Evolutionary conservation across 2,797 vertebrate species (phyloP).

Genomic region (Ataeniobius toweri): DNA sequence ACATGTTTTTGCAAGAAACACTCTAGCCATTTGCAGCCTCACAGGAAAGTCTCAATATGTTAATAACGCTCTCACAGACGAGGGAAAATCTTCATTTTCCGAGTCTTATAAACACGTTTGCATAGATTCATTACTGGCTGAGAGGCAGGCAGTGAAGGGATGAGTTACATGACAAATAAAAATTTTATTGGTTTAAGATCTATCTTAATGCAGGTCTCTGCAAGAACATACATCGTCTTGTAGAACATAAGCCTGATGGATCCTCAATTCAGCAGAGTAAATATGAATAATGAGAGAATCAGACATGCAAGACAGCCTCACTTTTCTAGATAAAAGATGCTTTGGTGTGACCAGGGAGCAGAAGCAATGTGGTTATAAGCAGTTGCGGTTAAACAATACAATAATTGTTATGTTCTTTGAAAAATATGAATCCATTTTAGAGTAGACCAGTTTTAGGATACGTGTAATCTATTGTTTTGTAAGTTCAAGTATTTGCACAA

Average conservation of each 20-base stretch:
- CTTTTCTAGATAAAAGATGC: conserved; percentile 35
- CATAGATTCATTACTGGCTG: conserved; percentile 16
- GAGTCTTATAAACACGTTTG: conserved; percentile 2
- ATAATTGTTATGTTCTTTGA: conserved; percentile 9
- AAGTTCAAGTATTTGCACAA: not conserved
- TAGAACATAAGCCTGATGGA: conserved; percentile 60
- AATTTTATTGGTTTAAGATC: conserved; percentile 36
- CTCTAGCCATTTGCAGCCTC: not conserved
- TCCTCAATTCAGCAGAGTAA: conserved; percentile 63
- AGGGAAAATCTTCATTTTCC: not conserved
- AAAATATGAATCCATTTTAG: not conserved
- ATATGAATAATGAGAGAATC: conserved; percentile 65
- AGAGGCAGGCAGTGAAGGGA: not conserved
- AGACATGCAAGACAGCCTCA: conserved; percentile 31
- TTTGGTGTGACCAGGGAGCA: conserved; percentile 7
- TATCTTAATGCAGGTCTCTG: conserved; percentile 65
- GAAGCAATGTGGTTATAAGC: conserved; percentile 11
- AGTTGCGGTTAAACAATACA: conserved; percentile 5
- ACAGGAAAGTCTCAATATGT: not conserved
- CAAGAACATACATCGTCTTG: conserved; percentile 53
- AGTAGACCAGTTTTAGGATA: not conserved
- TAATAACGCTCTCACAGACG: not conserved
- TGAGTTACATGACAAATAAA: conserved; percentile 37
- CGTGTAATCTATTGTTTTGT: not conserved
- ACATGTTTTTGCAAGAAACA: not conserved